phyloP scores from a whole-genome alignment of 53 echinoderm and acorn worm genomes.

The Antedon mediterranea region DNA sequence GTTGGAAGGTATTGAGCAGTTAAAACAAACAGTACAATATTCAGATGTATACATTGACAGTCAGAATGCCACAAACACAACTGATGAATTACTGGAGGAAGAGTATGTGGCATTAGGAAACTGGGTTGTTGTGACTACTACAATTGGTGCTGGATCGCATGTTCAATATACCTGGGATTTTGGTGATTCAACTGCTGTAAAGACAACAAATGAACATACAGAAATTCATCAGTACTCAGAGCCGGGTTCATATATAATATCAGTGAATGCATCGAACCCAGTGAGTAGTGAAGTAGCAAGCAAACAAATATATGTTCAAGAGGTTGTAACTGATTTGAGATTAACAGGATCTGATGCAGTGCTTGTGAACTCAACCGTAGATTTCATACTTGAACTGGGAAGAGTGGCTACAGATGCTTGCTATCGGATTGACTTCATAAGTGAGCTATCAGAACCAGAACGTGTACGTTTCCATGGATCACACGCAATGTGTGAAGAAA shows the following conservation, averaged over 20 bases:
- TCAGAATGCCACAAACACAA: slow-evolving; percentile 28
- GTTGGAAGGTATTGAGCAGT: slow-evolving; percentile 64
- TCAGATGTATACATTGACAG: slow-evolving; percentile 29
- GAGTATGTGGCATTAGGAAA: slow-evolving; percentile 64
- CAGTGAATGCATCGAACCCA: slow-evolving; percentile 51
- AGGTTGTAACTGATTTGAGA: slow-evolving; percentile 33
- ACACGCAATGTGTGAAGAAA: slow-evolving; percentile 33
- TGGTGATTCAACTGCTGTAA: too few relatives aligned
- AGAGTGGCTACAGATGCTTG: slow-evolving; percentile 84
- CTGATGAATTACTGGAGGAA: slow-evolving; percentile 18
- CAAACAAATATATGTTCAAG: slow-evolving; percentile 42
- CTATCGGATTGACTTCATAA: slow-evolving; percentile 59
- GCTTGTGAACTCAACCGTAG: slow-evolving; percentile 51
- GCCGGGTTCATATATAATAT: slow-evolving; percentile 46
- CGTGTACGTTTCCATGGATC: slow-evolving; percentile 56
- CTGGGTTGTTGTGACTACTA: slow-evolving; percentile 57
- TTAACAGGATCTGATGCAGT: slow-evolving; percentile 61
- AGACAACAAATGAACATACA: too few relatives aligned
- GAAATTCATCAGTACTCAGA: slow-evolving; percentile 56
- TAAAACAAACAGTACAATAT: slow-evolving; percentile 56
- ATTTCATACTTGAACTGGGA: slow-evolving; percentile 63
- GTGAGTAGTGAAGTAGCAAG: too few relatives aligned
- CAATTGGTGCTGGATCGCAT: slow-evolving; percentile 57
- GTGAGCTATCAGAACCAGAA: slow-evolving; percentile 45
- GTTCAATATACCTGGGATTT: slow-evolving; percentile 83